Evolutionary conservation across 2,888 invertebrate genomes (phyloP).

Genomic region (Apeira syringaria): DNA sequence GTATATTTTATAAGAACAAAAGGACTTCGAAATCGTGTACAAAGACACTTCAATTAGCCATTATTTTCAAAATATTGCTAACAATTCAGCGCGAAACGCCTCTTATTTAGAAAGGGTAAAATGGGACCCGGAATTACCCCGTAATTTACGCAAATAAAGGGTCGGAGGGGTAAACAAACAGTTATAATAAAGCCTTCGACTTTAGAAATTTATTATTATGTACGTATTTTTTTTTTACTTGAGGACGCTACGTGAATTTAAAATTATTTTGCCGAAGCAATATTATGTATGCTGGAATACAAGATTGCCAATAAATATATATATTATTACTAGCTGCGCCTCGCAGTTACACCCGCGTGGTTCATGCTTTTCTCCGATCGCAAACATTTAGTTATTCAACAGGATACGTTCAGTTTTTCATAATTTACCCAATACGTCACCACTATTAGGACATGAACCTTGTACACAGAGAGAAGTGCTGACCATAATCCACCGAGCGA

Average conservation of each 20-base stretch:
- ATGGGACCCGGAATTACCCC: constrained; percentile 23
- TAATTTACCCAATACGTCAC: too few species aligned
- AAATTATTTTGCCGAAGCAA: too few species aligned
- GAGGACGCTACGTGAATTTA: constrained; percentile 10
- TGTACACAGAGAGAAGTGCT: too few species aligned
- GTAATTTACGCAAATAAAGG: constrained; percentile 23
- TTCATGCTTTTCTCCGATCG: too few species aligned
- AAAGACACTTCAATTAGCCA: constrained; percentile 22
- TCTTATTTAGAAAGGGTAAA: constrained; percentile 25
- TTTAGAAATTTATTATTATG: constrained; percentile 15
- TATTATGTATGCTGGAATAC: too few species aligned
- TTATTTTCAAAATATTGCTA: constrained; percentile 20
- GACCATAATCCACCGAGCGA: too few species aligned
- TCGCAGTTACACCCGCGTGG: too few species aligned
- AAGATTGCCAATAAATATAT: too few species aligned
- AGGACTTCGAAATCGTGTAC: background rate
- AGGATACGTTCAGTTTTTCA: too few species aligned
- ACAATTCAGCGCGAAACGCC: constrained; percentile 10
- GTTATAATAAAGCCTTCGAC: constrained; percentile 22
- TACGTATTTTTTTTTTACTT: constrained; percentile 8
- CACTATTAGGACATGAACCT: too few species aligned
- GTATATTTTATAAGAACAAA: background rate
- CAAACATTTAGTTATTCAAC: too few species aligned
- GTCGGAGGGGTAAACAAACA: constrained; percentile 21
- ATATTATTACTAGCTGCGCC: too few species aligned